Evolutionary conservation across 2,888 invertebrate genomes (phyloP), one percentile per base, ranked within the genome.

Genomic region (Lasioglossum calceatum): DNA sequence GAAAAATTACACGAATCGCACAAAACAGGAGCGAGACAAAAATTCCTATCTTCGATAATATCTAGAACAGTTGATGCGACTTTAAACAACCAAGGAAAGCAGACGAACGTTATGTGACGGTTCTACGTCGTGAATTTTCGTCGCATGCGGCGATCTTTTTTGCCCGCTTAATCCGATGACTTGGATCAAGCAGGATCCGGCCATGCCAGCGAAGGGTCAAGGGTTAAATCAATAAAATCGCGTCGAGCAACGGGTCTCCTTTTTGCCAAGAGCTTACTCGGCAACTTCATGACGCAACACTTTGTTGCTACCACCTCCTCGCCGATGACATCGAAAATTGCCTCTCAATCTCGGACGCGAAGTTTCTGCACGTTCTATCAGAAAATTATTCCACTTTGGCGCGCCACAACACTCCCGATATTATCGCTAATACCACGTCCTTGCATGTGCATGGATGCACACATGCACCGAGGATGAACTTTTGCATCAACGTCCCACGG

Each of bases 241-340:
- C 19, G 19, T 16, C 36, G 27, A 19, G 14, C 32, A 36, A 32
- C 36, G 67, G 67, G 19, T 67, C 67, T 36, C 32, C 8, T 23
- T 67, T 32, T 67, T 36, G 67, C 36, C 19, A 42, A 3, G 67
- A 36, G 23, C 10, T 36, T 67, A 10, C 19, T 27, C 42, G 50
- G 42, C 58, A 75, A 76, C 70, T 32, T 54, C 14, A 70, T 86
- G 83, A 81, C 61, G 70, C 81, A 85, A 88, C 44, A 39, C 39
- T 77, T 82, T 83, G 82, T 89, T 86, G 82, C 82, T 86, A 36
- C 70, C 78, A 82, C 84, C 64, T 75, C 81, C 77, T 77, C 44
- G 44, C 44, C 77, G 58, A 82, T 77, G 72, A 85, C 80, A 77
- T 81, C 70, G 82, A 77, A 82, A 77, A 75, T 73, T 61, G 32